These are phyloP conservation scores for Syngnathus floridae DNA, from an alignment of 2,113 vertebrate genomes.

Conservation along the genomic window DNA sequence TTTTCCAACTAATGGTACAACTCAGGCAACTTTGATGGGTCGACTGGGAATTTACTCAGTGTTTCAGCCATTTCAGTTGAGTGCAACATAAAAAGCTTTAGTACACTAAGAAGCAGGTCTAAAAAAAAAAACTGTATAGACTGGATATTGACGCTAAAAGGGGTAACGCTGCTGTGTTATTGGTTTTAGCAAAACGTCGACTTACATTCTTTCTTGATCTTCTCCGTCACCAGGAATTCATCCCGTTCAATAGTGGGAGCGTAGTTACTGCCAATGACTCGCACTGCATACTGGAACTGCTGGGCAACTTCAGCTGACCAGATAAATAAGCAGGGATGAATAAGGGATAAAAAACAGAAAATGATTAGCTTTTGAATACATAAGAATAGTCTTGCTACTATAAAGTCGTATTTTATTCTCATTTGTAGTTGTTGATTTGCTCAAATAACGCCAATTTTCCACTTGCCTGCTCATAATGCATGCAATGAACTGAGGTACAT, in stretches of 20 bases:
- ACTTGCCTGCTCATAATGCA: neutral
- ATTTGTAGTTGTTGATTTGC: neutral
- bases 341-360: neutral
- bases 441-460: neutral
- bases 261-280: conserved; percentile 98
- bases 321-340: neutral
- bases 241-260: conserved; percentile 94
- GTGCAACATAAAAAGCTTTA: conserved; percentile 17
- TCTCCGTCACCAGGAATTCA: conserved; percentile 95
- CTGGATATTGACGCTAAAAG: neutral
- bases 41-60: conserved; percentile 15
- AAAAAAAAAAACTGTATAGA: neutral
- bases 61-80: conserved; percentile 6
- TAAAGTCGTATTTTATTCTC: neutral
- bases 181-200: conserved; percentile 16
- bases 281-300: conserved; percentile 95
- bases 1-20: conserved; percentile 35
- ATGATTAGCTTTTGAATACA: neutral
- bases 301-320: conserved; percentile 88
- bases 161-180: neutral
- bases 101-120: neutral
- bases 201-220: conserved; percentile 97
- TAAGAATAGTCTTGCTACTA: neutral
- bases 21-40: conserved; percentile 12
- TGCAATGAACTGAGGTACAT: neutral